Evolutionary conservation across 2,888 invertebrate genomes (phyloP).

Genomic region (Dione juno): DNA sequence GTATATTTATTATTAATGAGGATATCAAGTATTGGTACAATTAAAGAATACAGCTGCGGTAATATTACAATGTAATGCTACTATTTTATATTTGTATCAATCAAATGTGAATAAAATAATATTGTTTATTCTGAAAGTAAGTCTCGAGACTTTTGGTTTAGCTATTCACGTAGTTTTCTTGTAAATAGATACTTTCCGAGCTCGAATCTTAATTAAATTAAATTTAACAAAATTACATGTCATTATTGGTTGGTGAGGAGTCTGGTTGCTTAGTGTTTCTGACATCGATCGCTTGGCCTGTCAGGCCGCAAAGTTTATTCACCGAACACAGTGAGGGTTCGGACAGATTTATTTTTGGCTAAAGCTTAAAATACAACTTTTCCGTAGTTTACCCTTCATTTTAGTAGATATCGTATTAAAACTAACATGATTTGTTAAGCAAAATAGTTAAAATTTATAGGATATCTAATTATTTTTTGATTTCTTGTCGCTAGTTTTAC

Average conservation of each 20-base stretch:
- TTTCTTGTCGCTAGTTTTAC: not conserved
- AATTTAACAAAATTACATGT: slow-evolving; percentile 11
- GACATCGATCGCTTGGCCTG: slow-evolving; percentile 62
- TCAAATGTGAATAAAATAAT: no score
- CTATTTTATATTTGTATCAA: no score
- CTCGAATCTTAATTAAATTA: slow-evolving; percentile 12
- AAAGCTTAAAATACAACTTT: slow-evolving; percentile 63
- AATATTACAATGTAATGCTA: no score
- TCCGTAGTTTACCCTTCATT: slow-evolving; percentile 54
- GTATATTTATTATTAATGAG: no score
- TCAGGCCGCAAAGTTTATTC: slow-evolving; percentile 69
- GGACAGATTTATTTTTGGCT: slow-evolving; percentile 69
- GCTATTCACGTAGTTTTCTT: not conserved
- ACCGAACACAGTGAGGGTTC: slow-evolving; percentile 62
- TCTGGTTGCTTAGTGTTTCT: slow-evolving; percentile 60
- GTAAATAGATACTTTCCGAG: not conserved
- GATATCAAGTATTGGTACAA: no score
- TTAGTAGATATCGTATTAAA: slow-evolving; percentile 40
- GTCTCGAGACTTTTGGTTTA: not conserved
- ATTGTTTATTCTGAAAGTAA: no score
- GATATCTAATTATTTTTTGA: not conserved
- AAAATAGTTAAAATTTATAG: no score
- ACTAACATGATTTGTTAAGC: no score
- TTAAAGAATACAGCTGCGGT: no score
- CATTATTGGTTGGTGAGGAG: slow-evolving; percentile 38